These are phyloP conservation scores for Bradypodion ventrale DNA, from an alignment of 2,797 vertebrate genomes.

Conservation along the genomic window DNA sequence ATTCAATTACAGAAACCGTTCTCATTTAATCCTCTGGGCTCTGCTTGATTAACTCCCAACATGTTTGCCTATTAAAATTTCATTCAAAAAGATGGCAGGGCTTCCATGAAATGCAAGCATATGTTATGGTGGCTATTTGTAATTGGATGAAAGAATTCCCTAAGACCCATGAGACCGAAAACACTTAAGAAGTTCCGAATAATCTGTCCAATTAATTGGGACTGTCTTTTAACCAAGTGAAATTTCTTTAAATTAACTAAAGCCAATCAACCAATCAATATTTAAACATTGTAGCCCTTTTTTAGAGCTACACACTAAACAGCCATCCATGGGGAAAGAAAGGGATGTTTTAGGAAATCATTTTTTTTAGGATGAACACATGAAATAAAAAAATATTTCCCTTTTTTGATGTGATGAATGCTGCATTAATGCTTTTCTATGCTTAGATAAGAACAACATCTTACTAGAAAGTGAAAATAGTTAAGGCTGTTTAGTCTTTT, in stretches of 20 bases:
- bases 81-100: not conserved
- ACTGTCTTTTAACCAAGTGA: too few relatives aligned
- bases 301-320: not conserved
- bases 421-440: conserved; percentile 36
- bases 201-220: too few relatives aligned
- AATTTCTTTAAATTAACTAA: not conserved
- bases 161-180: not conserved
- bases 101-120: too few relatives aligned
- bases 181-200: too few relatives aligned
- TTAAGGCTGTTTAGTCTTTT: conserved; percentile 28
- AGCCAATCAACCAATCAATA: too few relatives aligned
- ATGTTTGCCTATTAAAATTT: not conserved
- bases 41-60: not conserved
- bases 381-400: not conserved
- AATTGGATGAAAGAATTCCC: not conserved
- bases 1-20: not conserved
- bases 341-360: not conserved
- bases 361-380: not conserved
- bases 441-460: conserved; percentile 10
- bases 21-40: not conserved
- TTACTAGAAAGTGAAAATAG: conserved; percentile 37
- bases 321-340: not conserved
- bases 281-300: not conserved
- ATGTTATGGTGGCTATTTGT: not conserved
- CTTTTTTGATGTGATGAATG: conserved; percentile 27